Percentiles rank a stretch among this genome's conserved stretches.
phyloP scores from a whole-genome alignment of 1,140 invertebrate genomes.

The Gryllus bimaculatus region DNA sequence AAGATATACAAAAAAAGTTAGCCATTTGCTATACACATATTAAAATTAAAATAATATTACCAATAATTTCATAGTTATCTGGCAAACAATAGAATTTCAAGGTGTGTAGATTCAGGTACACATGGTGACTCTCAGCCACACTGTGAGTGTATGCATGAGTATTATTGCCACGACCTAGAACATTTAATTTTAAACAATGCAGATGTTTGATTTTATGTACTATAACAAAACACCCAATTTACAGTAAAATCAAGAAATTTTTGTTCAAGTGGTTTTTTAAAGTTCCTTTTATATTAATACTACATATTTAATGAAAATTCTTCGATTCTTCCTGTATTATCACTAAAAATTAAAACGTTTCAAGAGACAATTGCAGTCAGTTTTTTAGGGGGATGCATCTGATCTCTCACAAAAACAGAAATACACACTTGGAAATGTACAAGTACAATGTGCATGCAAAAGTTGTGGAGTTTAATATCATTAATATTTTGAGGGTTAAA shows the following conservation, averaged over 20 bases:
- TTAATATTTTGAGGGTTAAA: too few species aligned
- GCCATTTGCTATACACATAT: background rate
- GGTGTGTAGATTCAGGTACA: slow-evolving; percentile 94
- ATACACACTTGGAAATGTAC: too few species aligned
- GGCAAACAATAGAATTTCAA: slow-evolving; percentile 98
- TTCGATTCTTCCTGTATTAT: background rate
- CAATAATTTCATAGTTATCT: slow-evolving; percentile 99
- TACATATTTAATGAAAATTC: background rate
- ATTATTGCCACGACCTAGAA: slow-evolving; percentile 85
- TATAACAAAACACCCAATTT: background rate
- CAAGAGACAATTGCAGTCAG: too few species aligned
- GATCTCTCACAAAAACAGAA: too few species aligned
- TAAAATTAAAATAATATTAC: slow-evolving; percentile 38
- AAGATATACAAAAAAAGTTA: background rate
- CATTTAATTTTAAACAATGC: background rate
- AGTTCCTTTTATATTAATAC: background rate
- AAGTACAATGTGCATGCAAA: too few species aligned
- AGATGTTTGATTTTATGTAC: too few species aligned
- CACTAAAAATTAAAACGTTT: background rate
- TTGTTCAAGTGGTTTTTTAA: background rate
- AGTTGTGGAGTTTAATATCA: too few species aligned
- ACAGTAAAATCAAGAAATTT: background rate
- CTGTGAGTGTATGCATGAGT: slow-evolving; percentile 99
- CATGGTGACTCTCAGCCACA: slow-evolving; percentile 93
- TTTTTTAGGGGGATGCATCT: too few species aligned